Percentiles rank a stretch among this genome's conserved stretches.
phyloP scores from a whole-genome alignment of 2,797 vertebrate genomes.

The Siniperca undulata region DNA sequence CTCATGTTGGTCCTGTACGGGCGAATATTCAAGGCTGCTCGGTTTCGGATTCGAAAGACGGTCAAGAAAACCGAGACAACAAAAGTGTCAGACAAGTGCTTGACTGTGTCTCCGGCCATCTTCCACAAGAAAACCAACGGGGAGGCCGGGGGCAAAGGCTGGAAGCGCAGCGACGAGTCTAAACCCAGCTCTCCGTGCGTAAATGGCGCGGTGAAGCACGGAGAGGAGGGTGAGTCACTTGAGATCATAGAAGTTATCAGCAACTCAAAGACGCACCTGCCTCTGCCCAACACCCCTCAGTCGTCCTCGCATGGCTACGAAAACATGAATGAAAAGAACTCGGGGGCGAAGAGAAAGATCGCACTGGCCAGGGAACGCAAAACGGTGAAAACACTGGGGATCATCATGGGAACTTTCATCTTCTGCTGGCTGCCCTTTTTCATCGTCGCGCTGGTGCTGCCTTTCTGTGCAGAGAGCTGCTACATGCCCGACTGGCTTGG shows the following conservation, averaged over 20 bases:
- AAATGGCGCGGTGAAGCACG: conserved; percentile 90
- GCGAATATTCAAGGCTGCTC: conserved; percentile 94
- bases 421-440: conserved; percentile 99
- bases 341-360: conserved; percentile 92
- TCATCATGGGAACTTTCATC: conserved; percentile 99
- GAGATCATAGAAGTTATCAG: conserved; percentile 92
- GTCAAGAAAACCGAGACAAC: conserved; percentile 91
- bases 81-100: conserved; percentile 82
- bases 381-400: conserved; percentile 97
- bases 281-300: conserved; percentile 85
- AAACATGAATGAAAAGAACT: conserved; percentile 88
- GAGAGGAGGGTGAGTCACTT: conserved; percentile 88
- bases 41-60: conserved; percentile 95
- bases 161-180: conserved; percentile 84
- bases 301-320: conserved; percentile 83
- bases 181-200: conserved; percentile 84
- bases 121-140: conserved; percentile 88
- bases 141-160: conserved; percentile 81
- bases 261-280: conserved; percentile 90
- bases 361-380: conserved; percentile 95
- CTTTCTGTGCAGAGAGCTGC: conserved; percentile 93
- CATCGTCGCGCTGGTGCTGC: conserved; percentile 95
- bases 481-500: conserved; percentile 93
- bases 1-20: conserved; percentile 98
- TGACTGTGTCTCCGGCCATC: conserved; percentile 84